Conservation (phyloP, 2,797 vertebrate species). For the Heterohyrax brucei region DNA sequence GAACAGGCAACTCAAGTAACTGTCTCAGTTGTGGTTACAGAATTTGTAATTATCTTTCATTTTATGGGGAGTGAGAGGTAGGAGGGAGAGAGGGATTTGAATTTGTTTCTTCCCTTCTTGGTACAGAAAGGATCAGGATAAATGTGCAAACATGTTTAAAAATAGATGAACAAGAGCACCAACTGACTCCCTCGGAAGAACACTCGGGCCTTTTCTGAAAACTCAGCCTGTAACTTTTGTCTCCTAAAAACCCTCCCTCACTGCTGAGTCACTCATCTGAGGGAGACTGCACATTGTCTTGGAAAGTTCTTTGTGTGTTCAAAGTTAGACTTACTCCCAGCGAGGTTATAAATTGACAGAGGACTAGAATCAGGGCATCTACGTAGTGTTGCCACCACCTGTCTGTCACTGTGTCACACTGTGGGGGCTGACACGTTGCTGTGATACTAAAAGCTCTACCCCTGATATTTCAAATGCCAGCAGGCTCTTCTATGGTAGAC, state of each 20-base stretch:
- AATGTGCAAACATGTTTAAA: not conserved
- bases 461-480: no score
- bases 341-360: not conserved
- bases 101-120: constrained; percentile 29
- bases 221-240: not conserved
- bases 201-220: not conserved
- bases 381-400: no score
- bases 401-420: no score
- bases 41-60: not conserved
- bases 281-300: not conserved
- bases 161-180: not conserved
- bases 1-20: not conserved
- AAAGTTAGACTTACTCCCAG: not conserved
- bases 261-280: not conserved
- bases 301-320: not conserved
- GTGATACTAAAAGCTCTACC: no score
- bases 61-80: not conserved
- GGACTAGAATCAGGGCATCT: not conserved
- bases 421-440: no score
- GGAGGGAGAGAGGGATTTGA: constrained; percentile 21
- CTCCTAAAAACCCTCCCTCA: not conserved
- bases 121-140: not conserved
- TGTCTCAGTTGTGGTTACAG: not conserved
- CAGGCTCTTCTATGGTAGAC: no score
- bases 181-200: not conserved